phyloP scores from a whole-genome alignment of 1,140 invertebrate genomes.

The Brachionus rubens region DNA sequence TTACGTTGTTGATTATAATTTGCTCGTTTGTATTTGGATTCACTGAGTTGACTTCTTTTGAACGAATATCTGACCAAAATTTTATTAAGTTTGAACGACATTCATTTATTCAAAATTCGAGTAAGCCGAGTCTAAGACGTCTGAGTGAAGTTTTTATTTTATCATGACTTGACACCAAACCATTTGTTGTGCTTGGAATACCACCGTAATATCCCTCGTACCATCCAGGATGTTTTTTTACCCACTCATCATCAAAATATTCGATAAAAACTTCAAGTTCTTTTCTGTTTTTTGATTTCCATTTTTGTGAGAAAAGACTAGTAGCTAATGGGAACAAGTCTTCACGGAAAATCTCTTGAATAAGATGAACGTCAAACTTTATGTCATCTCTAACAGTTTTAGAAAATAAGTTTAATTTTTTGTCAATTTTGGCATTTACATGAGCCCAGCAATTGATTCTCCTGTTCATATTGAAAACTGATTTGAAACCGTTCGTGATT shows the following conservation, averaged over 20 bases:
- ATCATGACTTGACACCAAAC: not conserved
- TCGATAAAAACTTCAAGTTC: not conserved
- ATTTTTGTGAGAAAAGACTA: not conserved
- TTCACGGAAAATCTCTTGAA: not conserved
- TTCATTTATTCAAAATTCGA: slow-evolving; percentile 24
- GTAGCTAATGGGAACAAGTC: not conserved
- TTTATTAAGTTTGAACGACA: too few relatives aligned
- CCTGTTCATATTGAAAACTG: not conserved
- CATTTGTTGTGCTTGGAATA: slow-evolving; percentile 12
- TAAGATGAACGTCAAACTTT: too few relatives aligned
- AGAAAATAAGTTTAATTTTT: not conserved
- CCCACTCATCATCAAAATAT: not conserved
- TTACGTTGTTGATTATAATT: too few relatives aligned
- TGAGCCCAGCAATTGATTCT: not conserved
- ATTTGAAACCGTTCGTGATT: not conserved
- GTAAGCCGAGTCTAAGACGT: not conserved
- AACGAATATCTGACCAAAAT: too few relatives aligned
- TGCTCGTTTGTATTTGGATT: too few relatives aligned
- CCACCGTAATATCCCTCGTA: slow-evolving; percentile 24
- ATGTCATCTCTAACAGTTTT: not conserved
- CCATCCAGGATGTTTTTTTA: not conserved
- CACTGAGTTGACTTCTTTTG: too few relatives aligned
- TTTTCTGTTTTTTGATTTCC: slow-evolving; percentile 8
- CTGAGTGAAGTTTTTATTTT: slow-evolving; percentile 4
- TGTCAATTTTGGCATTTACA: not conserved